Percentiles rank a stretch among this genome's conserved stretches.
Evolutionary conservation across 1,140 invertebrate genomes (phyloP).

Genomic region (Homalodisca vitripennis): DNA sequence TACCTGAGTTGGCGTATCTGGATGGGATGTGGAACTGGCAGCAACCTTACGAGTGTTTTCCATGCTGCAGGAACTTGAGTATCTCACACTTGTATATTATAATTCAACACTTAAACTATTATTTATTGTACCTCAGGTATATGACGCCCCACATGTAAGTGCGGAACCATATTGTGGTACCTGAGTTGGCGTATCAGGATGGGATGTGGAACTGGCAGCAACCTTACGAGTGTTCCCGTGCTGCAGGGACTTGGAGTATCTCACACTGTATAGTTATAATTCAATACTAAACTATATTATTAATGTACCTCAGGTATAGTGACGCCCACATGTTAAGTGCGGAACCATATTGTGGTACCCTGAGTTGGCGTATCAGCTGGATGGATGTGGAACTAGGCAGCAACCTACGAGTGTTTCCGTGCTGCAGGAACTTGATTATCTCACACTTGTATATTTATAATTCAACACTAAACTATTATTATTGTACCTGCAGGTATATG

Average conservation of each 20-base stretch:
- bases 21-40: slow-evolving; percentile 99
- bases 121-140: slow-evolving; percentile 93
- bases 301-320: slow-evolving; percentile 97
- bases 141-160: slow-evolving; percentile 99
- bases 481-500: slow-evolving; percentile 89
- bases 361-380: slow-evolving; percentile 95
- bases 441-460: slow-evolving; percentile 75
- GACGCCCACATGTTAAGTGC: slow-evolving; percentile 99
- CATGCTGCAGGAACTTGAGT: slow-evolving; percentile 97
- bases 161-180: slow-evolving; percentile 98
- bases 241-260: slow-evolving; percentile 98
- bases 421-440: slow-evolving; percentile 98
- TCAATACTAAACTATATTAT: too few species aligned
- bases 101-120: too few species aligned
- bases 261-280: too few species aligned
- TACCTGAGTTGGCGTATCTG: slow-evolving; percentile 91
- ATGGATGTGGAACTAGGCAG: too few species aligned
- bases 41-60: slow-evolving; percentile 94
- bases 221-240: slow-evolving; percentile 97
- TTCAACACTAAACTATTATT: background rate
- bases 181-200: slow-evolving; percentile 92
- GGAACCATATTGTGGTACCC: slow-evolving; percentile 99
- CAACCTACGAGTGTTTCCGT: too few species aligned
- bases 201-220: slow-evolving; percentile 98
- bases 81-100: slow-evolving; percentile 99